Percentiles rank a stretch among this genome's conserved stretches.
phyloP scores from a whole-genome alignment of 2,888 invertebrate genomes.

The Flexamia atlantica region DNA sequence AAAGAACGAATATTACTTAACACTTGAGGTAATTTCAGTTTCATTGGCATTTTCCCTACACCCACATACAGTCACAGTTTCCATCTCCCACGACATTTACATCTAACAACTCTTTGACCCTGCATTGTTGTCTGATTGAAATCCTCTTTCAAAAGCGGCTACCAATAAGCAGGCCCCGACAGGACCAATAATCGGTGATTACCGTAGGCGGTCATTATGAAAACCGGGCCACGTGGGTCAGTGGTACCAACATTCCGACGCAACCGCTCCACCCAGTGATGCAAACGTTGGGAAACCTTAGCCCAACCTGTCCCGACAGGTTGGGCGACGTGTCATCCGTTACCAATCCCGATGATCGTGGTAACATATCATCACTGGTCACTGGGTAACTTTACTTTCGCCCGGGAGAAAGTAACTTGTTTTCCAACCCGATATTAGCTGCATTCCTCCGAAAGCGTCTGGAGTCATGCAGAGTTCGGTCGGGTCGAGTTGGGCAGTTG shows the following conservation, averaged over 20 bases:
- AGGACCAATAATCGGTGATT: slow-evolving; percentile 34
- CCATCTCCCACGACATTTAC: not conserved
- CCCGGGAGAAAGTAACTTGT: not conserved
- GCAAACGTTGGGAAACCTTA: slow-evolving; percentile 23
- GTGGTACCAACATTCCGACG: slow-evolving; percentile 23
- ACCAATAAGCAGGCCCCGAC: not conserved
- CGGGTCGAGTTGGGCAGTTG: not conserved
- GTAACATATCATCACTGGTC: slow-evolving; percentile 18
- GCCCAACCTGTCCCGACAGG: slow-evolving; percentile 19
- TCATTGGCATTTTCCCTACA: too few species aligned
- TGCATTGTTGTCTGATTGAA: slow-evolving; percentile 25
- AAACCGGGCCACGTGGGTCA: slow-evolving; percentile 43
- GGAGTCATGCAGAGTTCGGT: not conserved
- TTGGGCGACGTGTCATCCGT: not conserved
- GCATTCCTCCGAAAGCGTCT: not conserved
- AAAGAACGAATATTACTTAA: too few species aligned
- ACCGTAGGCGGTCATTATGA: slow-evolving; percentile 28
- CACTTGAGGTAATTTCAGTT: too few species aligned
- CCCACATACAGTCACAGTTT: not conserved
- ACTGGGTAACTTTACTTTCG: not conserved
- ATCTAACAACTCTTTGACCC: not conserved
- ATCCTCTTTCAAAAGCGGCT: slow-evolving; percentile 7
- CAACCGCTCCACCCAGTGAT: slow-evolving; percentile 34
- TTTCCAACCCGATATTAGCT: not conserved
- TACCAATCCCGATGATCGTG: not conserved